A percentile compares a stretch with the other conserved stretches of the same genome.
Evolutionary conservation across 1,140 invertebrate species (phyloP).

Genomic region (Zaprionus davidi): DNA sequence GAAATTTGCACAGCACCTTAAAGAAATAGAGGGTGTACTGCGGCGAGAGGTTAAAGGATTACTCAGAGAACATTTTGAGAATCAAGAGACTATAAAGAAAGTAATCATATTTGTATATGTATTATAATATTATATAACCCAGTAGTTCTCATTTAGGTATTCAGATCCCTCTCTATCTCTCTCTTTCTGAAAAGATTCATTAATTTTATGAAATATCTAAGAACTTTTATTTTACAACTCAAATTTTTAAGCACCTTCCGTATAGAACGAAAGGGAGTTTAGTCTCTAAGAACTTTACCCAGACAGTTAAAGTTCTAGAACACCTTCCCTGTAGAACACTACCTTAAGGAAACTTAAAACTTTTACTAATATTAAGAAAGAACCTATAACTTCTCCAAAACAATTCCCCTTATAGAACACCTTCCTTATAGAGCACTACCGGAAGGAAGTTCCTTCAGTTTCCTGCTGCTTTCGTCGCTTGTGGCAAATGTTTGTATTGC

Average conservation of each 20-base stretch:
- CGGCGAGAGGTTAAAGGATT: neutral
- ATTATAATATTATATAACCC: too few species aligned
- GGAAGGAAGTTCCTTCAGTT: neutral
- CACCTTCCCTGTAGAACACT: too few species aligned
- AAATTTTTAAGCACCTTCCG: too few species aligned
- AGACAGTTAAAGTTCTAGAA: too few species aligned
- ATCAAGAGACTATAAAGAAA: neutral
- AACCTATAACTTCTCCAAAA: neutral
- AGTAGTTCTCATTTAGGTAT: too few species aligned
- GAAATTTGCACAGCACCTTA: conserved; percentile 30
- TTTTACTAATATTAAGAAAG: neutral
- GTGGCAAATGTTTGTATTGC: conserved; percentile 43
- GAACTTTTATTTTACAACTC: too few species aligned
- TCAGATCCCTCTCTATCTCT: too few species aligned
- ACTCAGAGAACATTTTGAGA: neutral
- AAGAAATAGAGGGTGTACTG: neutral
- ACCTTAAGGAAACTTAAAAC: too few species aligned
- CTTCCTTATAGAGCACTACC: neutral
- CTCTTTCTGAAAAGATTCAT: too few species aligned
- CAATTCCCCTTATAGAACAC: neutral
- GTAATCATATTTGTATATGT: neutral
- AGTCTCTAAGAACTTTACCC: too few species aligned
- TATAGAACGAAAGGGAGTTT: too few species aligned
- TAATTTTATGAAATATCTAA: neutral
- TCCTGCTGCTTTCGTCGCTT: conserved; percentile 9